Conservation (phyloP, 2,797 vertebrate species). For the Manis pentadactyla region DNA sequence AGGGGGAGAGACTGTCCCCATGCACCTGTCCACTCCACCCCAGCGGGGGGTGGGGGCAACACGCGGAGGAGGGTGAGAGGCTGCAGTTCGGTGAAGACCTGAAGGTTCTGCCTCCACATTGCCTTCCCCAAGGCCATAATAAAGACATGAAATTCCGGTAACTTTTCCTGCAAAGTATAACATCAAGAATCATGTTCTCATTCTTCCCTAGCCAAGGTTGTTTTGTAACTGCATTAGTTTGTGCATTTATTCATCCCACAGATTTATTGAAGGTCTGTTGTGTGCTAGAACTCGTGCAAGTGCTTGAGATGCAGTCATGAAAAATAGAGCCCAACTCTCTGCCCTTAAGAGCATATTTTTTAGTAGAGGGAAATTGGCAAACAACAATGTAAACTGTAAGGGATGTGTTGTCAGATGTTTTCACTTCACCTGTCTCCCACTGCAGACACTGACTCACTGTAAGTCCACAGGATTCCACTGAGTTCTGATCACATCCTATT, state of each 20-base stretch:
- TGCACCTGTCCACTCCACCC: constrained; percentile 50
- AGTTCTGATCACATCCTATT: not conserved
- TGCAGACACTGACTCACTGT: too few species aligned
- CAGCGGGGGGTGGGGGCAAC: not conserved
- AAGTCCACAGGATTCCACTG: not conserved
- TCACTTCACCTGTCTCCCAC: not conserved
- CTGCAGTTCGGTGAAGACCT: constrained; percentile 59
- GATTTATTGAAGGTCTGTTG: not conserved
- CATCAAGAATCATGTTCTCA: not conserved
- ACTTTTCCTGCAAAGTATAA: not conserved
- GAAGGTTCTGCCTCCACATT: not conserved
- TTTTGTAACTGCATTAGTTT: too few species aligned
- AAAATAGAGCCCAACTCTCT: not conserved
- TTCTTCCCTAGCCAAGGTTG: not conserved
- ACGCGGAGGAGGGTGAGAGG: not conserved
- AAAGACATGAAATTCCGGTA: not conserved
- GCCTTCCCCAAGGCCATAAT: constrained; percentile 62
- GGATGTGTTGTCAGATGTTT: rapidly evolving
- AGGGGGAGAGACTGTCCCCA: not conserved
- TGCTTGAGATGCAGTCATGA: not conserved
- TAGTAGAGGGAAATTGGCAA: not conserved
- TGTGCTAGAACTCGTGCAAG: too few species aligned
- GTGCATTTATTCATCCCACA: not conserved
- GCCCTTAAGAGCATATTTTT: not conserved
- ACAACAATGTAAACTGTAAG: not conserved